Evolutionary conservation across 1,140 invertebrate species (phyloP), one percentile per base, ranked within the genome.

Genomic region (Anoplophora glabripennis): DNA sequence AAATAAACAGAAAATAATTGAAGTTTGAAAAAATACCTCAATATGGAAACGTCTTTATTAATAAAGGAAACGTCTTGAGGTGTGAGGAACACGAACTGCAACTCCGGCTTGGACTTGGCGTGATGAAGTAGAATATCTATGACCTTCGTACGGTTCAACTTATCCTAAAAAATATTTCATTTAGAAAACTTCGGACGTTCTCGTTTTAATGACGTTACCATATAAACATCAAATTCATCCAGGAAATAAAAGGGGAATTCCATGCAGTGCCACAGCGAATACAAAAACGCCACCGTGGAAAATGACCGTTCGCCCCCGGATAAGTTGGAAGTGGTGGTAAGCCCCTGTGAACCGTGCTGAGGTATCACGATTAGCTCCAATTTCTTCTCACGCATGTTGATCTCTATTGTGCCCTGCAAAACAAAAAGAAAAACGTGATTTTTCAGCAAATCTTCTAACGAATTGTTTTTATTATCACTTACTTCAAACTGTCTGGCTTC

Each of bases 151-250:
- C 88, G 80, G 74, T 90, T 90, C 5, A 89, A 77, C 71, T 87
- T 84, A 73, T 92, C 89, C 88, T 89, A 59, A 36, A 73, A 67
- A 57, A 61, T 57, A 62, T 28, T 28, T 28, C 5, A 28, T 28
- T 28, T 28, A 28, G 34, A 57, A 66, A 35, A 28, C 56, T 57
- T 59, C 53, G 42, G 59, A 61, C 57, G 33, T 37, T 14, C 36
- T 56, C 11, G 0, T 35, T 38, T 28, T 11, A 17, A 10, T 14
- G 1, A 70, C 71, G 21, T 72, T 68, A 89, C 95, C 90, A 99
- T 98, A 74, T 95, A 99, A 0, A 99, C 95, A 75, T 99, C 96
- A 76, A 98, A 98, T 80, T 99, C 96, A 75, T 99, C 96, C 41
- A 99, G 80, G 72, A 97, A 94, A 73, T 93, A 90, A 76, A 99